Percentiles rank a stretch among this genome's conserved stretches.
Evolutionary conservation across 2,113 vertebrate species (phyloP).

Genomic region (Pan troglodytes): NHGRI_mPanTro3-v2.1_pri NC_072411.2:106239001-106239500

Average conservation of each 20-base stretch:
- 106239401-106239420: no score
- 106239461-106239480: no score
- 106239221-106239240: neutral
- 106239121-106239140: neutral
- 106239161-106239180: neutral
- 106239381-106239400: no score
- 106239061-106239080: conserved; percentile 33
- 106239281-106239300: neutral
- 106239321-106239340: neutral
- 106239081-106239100: neutral
- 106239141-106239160: neutral
- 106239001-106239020: neutral
- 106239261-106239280: neutral
- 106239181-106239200: neutral
- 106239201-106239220: neutral
- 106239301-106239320: accelerated
- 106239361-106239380: no score
- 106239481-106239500: no score
- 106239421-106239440: no score
- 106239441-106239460: no score
- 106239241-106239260: neutral
- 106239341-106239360: no score
- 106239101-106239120: neutral
- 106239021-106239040: neutral
- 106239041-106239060: conserved; percentile 25